Conservation (phyloP, 2,113 vertebrate species). For the Mesembrinibis cayennensis region DNA sequence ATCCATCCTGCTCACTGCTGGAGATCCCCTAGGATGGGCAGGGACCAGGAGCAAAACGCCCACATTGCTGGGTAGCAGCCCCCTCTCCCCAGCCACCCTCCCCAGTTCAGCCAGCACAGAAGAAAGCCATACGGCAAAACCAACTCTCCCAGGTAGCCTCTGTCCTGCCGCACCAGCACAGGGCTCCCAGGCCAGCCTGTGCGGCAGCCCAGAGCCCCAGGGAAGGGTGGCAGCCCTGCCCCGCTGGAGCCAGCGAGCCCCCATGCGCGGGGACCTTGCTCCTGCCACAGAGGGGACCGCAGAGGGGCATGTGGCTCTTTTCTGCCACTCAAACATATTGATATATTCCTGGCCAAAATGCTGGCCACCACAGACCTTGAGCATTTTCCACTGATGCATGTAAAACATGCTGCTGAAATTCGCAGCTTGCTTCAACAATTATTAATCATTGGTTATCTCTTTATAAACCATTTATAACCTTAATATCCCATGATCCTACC, state of each 20-base stretch:
- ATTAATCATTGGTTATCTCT: background rate
- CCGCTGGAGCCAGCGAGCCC: rapidly evolving
- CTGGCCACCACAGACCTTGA: background rate
- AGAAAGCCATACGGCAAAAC: background rate
- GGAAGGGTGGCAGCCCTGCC: background rate
- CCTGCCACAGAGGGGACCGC: background rate
- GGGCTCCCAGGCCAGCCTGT: background rate
- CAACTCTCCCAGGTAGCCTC: background rate
- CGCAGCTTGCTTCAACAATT: background rate
- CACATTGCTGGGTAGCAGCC: background rate
- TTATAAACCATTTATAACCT: background rate
- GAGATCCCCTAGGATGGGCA: background rate
- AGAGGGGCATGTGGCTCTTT: background rate
- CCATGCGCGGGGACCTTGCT: rapidly evolving
- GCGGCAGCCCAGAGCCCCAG: background rate
- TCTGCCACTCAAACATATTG: background rate
- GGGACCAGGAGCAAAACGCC: background rate
- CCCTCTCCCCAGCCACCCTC: background rate
- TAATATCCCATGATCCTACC: background rate
- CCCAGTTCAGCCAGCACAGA: background rate
- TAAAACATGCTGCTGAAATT: background rate
- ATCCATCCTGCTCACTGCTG: background rate
- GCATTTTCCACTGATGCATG: background rate
- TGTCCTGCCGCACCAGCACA: background rate
- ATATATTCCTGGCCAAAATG: background rate